Percentiles rank a stretch among this genome's conserved stretches.
phyloP scores from a whole-genome alignment of 2,888 invertebrate species.

The Ceratothoa steindachneri region DNA sequence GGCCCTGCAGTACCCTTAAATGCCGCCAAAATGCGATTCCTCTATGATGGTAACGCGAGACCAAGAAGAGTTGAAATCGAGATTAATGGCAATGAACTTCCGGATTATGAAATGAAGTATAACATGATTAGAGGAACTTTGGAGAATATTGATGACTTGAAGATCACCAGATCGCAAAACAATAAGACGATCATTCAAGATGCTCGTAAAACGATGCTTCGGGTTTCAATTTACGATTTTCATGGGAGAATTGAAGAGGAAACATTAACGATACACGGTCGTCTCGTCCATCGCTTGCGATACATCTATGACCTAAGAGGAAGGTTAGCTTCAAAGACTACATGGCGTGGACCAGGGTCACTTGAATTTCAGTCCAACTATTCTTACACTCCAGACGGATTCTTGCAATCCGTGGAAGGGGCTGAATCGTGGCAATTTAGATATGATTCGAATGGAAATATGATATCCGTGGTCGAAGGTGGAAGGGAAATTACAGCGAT shows the following conservation, averaged over 20 bases:
- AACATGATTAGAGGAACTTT: constrained; percentile 85
- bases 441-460: constrained; percentile 90
- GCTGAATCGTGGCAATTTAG: constrained; percentile 86
- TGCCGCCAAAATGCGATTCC: constrained; percentile 82
- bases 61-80: constrained; percentile 63
- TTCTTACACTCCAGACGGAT: constrained; percentile 90
- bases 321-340: constrained; percentile 74
- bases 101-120: constrained; percentile 56
- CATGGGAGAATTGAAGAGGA: constrained; percentile 78
- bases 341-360: constrained; percentile 66
- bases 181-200: constrained; percentile 75
- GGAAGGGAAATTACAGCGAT: constrained; percentile 65
- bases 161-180: constrained; percentile 62
- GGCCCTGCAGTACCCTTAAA: constrained; percentile 78
- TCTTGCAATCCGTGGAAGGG: constrained; percentile 82
- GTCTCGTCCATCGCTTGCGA: constrained; percentile 71
- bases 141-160: constrained; percentile 78
- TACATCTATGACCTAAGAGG: constrained; percentile 81
- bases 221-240: constrained; percentile 79
- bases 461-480: constrained; percentile 75
- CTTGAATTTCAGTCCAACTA: constrained; percentile 75
- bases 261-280: constrained; percentile 66
- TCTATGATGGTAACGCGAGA: constrained; percentile 89
- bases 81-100: constrained; percentile 60
- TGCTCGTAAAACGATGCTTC: constrained; percentile 81